phyloP scores from a whole-genome alignment of 2,888 invertebrate species.

The Mesorhabditis sp. region DNA sequence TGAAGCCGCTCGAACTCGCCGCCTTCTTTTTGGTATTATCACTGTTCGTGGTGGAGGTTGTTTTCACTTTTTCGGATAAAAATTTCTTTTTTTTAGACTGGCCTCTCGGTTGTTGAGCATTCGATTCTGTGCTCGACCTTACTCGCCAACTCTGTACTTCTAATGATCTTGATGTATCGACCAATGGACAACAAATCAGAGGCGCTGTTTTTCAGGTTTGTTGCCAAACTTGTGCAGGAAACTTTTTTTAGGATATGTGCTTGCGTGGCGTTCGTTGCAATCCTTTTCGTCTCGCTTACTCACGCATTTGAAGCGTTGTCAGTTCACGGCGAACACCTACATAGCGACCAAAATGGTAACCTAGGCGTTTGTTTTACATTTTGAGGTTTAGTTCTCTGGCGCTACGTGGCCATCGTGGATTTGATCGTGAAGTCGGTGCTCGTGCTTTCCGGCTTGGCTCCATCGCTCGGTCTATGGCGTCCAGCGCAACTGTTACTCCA shows the following conservation, averaged over 20 bases:
- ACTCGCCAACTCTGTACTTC: not conserved
- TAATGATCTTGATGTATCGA: slow-evolving; percentile 3
- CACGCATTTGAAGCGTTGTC: slow-evolving; percentile 5
- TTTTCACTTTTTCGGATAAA: not conserved
- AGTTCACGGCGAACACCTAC: not conserved
- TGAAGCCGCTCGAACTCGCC: not conserved
- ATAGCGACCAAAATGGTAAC: not conserved
- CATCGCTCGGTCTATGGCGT: not conserved
- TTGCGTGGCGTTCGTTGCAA: slow-evolving; percentile 2
- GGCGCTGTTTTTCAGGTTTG: not conserved
- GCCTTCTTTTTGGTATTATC: not conserved
- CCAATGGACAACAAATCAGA: slow-evolving; percentile 5
- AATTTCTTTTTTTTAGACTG: not conserved
- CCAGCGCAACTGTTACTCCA: not conserved
- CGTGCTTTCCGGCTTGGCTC: not conserved
- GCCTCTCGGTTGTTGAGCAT: not conserved
- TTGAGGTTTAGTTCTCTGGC: not conserved
- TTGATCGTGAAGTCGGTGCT: not conserved
- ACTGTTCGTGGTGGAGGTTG: not conserved
- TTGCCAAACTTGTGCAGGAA: not conserved
- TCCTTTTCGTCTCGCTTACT: slow-evolving; percentile 4
- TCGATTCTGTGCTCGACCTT: slow-evolving; percentile 1
- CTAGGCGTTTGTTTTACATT: not conserved
- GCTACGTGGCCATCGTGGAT: slow-evolving; percentile 4
- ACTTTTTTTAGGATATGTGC: not conserved